phyloP scores from a whole-genome alignment of 2,888 invertebrate species.

The Molorchus minor region DNA sequence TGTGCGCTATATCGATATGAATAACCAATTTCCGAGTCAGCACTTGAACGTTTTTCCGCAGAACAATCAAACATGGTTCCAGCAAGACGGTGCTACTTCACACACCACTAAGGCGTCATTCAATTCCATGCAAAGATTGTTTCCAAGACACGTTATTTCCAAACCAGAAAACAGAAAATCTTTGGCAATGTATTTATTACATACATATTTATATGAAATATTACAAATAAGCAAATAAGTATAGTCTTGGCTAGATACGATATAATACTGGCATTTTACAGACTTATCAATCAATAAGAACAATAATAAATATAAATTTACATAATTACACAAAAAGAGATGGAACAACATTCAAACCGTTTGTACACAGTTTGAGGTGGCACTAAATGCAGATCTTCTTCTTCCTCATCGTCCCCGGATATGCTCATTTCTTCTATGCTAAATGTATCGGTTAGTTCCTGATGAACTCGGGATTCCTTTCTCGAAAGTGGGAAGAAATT shows the following conservation, averaged over 20 bases:
- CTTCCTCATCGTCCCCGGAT: constrained; percentile 64
- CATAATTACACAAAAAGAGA: constrained; percentile 54
- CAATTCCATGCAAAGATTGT: too few species aligned
- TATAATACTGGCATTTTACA: background rate
- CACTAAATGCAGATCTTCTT: constrained; percentile 63
- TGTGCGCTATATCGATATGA: too few species aligned
- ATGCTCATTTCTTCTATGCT: constrained; percentile 72
- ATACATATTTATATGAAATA: constrained; percentile 1
- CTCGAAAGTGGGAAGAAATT: constrained; percentile 65
- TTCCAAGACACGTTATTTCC: too few species aligned
- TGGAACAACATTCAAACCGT: constrained; percentile 60
- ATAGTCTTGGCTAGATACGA: background rate
- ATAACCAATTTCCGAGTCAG: too few species aligned
- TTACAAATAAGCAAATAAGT: background rate
- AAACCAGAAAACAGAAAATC: too few species aligned
- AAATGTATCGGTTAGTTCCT: constrained; percentile 69
- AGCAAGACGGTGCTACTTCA: too few species aligned
- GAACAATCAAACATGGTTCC: too few species aligned
- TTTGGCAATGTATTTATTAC: too few species aligned
- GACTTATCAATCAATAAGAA: too few species aligned
- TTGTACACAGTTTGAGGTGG: constrained; percentile 61
- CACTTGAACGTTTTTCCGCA: too few species aligned
- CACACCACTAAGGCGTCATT: too few species aligned
- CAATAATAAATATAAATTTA: constrained; percentile 35
- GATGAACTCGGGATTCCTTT: constrained; percentile 61